These are phyloP conservation scores for Strigops habroptila DNA, from an alignment of 2,113 vertebrate genomes.

Conservation along the genomic window DNA sequence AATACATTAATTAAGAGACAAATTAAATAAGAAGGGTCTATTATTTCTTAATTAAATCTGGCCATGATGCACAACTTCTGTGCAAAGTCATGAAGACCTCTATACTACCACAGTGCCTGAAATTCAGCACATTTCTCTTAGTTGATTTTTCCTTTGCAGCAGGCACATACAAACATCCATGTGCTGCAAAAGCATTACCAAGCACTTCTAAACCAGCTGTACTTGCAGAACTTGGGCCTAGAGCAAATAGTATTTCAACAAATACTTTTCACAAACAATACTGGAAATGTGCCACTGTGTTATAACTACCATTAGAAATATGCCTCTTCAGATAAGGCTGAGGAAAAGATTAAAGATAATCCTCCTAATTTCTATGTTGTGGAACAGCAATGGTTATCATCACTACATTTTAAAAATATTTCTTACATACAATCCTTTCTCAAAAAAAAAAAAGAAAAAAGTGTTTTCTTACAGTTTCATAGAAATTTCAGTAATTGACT, in stretches of 20 bases:
- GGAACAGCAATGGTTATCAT: background rate
- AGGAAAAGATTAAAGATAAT: background rate
- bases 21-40: background rate
- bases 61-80: background rate
- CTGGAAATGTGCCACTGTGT: background rate
- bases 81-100: background rate
- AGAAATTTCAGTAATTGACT: background rate
- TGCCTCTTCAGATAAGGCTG: background rate
- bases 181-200: background rate
- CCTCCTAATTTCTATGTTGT: background rate
- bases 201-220: background rate
- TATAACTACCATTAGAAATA: background rate
- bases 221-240: background rate
- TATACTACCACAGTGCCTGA: background rate
- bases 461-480: background rate
- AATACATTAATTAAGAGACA: background rate
- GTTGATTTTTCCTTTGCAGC: background rate
- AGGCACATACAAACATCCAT: background rate
- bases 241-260: background rate
- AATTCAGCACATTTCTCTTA: background rate
- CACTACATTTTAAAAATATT: background rate
- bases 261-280: background rate
- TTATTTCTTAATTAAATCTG: background rate
- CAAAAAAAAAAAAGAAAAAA: background rate
- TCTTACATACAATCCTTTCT: background rate